phyloP scores from a whole-genome alignment of 2,797 vertebrate species.

The Gambelia wislizenii region DNA sequence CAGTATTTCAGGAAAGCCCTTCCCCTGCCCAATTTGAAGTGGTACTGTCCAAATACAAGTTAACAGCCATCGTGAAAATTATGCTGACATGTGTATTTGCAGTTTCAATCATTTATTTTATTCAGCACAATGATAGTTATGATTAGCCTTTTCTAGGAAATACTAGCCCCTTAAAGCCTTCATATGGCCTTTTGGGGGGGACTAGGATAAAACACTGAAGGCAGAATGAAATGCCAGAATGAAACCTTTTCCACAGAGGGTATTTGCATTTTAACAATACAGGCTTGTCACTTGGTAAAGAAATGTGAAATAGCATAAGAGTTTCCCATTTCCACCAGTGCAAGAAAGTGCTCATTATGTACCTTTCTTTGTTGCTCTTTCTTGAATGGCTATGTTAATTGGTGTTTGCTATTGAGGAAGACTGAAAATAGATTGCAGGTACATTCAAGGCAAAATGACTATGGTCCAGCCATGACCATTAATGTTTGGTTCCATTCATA shows the following conservation, averaged over 20 bases:
- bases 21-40: background rate
- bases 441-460: slow-evolving; percentile 19
- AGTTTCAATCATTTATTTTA: background rate
- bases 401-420: background rate
- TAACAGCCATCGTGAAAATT: background rate
- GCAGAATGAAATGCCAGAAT: background rate
- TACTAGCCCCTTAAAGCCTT: background rate
- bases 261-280: slow-evolving; percentile 25
- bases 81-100: background rate
- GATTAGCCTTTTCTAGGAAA: background rate
- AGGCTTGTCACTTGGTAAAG: background rate
- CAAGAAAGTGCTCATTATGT: slow-evolving; percentile 17
- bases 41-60: background rate
- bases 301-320: background rate
- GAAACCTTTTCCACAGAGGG: background rate
- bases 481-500: slow-evolving; percentile 34
- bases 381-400: slow-evolving; percentile 8
- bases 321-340: background rate
- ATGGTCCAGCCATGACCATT: slow-evolving; percentile 5
- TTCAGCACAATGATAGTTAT: background rate
- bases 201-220: background rate
- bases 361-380: background rate
- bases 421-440: background rate
- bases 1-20: background rate
- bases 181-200: background rate